Conservation (phyloP, 2,797 vertebrate species). For the Buceros bicornis region DNA sequence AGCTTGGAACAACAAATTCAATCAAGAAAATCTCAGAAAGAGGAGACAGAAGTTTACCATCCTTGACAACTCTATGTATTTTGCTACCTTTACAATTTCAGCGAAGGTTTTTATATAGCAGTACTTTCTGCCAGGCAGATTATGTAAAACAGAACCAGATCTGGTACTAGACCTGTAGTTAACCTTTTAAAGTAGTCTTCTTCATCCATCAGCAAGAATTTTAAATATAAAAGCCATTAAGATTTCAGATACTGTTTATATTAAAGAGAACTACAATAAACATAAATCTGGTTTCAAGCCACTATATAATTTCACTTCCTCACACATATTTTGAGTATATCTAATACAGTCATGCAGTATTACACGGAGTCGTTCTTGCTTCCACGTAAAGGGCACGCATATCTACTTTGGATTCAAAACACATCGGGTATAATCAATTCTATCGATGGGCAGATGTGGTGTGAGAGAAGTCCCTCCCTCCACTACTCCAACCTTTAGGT, state of each 20-base stretch:
- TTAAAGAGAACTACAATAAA: background rate
- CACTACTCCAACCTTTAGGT: background rate
- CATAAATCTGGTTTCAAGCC: background rate
- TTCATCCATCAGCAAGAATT: background rate
- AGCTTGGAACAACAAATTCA: background rate
- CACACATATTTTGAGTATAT: background rate
- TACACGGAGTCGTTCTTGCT: background rate
- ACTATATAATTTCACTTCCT: background rate
- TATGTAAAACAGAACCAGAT: background rate
- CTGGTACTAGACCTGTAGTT: background rate
- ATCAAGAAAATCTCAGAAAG: background rate
- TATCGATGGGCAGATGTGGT: too few species aligned
- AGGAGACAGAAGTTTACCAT: background rate
- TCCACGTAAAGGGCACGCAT: background rate
- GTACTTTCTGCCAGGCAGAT: background rate
- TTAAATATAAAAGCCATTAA: background rate
- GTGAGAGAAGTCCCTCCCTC: background rate
- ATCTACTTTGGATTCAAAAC: background rate
- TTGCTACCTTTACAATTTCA: background rate
- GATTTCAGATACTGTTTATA: background rate
- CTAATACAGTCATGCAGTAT: background rate
- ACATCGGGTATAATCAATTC: background rate
- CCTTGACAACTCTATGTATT: background rate
- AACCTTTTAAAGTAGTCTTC: background rate
- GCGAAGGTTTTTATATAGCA: background rate